A percentile compares a stretch with the other conserved stretches of the same genome.
Evolutionary conservation across 1,140 invertebrate species (phyloP).

Genomic region (Dufourea novaeangliae): DNA sequence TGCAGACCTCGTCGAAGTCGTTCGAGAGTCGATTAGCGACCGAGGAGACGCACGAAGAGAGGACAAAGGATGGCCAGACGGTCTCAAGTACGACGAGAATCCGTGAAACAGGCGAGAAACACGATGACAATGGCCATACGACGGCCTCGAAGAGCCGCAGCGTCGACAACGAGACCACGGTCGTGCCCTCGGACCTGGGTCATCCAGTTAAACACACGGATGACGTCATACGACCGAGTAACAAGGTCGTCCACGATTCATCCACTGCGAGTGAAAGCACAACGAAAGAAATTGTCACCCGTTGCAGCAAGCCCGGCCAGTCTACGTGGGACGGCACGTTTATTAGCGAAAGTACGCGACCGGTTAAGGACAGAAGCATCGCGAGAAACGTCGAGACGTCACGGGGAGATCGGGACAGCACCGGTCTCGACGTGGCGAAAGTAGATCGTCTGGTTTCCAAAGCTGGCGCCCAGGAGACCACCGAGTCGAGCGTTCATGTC

Average conservation of each 20-base stretch:
- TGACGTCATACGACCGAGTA: slow-evolving; percentile 25
- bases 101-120: slow-evolving; percentile 51
- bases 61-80: slow-evolving; percentile 67
- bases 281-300: slow-evolving; percentile 12
- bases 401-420: neutral
- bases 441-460: slow-evolving; percentile 17
- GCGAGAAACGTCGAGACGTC: slow-evolving; percentile 17
- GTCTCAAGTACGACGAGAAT: slow-evolving; percentile 63
- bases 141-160: slow-evolving; percentile 61
- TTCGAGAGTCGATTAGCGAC: slow-evolving; percentile 61
- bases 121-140: slow-evolving; percentile 71
- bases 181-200: slow-evolving; percentile 23
- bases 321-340: slow-evolving; percentile 82
- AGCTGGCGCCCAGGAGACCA: neutral
- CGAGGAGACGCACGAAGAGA: slow-evolving; percentile 57
- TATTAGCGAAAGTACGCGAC: slow-evolving; percentile 47
- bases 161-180: slow-evolving; percentile 64
- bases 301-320: slow-evolving; percentile 74
- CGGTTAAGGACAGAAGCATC: neutral
- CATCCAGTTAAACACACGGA: slow-evolving; percentile 33
- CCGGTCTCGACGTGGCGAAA: slow-evolving; percentile 28
- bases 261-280: slow-evolving; percentile 9
- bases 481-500: slow-evolving; percentile 45
- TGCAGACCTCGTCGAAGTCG: slow-evolving; percentile 53
- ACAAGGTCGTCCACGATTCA: slow-evolving; percentile 25